Evolutionary conservation across 64 coral and sea anemone genomes (phyloP).

Genomic region (Stichodactyla helianthus): DNA sequence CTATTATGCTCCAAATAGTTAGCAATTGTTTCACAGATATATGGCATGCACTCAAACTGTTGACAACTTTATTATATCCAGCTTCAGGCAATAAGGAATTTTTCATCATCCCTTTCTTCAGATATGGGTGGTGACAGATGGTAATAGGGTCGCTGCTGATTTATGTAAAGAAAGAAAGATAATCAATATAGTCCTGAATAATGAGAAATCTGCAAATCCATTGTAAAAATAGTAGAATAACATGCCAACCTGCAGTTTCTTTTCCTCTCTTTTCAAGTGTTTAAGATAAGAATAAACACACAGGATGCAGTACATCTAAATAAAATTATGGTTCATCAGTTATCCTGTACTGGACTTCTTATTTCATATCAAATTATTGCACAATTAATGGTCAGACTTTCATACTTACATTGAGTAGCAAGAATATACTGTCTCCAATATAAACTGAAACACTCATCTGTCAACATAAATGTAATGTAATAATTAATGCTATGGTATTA

Average conservation of each 20-base stretch:
- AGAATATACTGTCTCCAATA: slow-evolving; percentile 26
- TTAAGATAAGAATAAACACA: slow-evolving; percentile 46
- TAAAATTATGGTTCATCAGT: background rate
- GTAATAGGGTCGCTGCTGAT: background rate
- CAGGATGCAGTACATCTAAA: slow-evolving; percentile 48
- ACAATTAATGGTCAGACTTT: background rate
- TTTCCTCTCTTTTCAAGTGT: slow-evolving; percentile 14
- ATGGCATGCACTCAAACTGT: too few species aligned
- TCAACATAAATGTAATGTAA: background rate
- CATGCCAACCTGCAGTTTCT: background rate
- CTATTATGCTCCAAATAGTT: too few species aligned
- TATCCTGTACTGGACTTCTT: background rate
- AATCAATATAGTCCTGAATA: too few species aligned
- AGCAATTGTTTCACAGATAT: too few species aligned
- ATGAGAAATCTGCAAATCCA: too few species aligned
- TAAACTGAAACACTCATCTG: slow-evolving; percentile 45
- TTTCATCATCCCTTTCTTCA: background rate
- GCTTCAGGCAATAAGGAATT: background rate
- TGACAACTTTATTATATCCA: background rate
- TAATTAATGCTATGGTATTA: background rate
- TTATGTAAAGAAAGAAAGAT: background rate
- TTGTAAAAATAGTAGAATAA: background rate
- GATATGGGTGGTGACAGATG: background rate
- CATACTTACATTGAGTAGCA: slow-evolving; percentile 30
- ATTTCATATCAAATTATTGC: too few species aligned